Conservation (phyloP, 2,797 vertebrate genomes). For the Chromis chromis region DNA sequence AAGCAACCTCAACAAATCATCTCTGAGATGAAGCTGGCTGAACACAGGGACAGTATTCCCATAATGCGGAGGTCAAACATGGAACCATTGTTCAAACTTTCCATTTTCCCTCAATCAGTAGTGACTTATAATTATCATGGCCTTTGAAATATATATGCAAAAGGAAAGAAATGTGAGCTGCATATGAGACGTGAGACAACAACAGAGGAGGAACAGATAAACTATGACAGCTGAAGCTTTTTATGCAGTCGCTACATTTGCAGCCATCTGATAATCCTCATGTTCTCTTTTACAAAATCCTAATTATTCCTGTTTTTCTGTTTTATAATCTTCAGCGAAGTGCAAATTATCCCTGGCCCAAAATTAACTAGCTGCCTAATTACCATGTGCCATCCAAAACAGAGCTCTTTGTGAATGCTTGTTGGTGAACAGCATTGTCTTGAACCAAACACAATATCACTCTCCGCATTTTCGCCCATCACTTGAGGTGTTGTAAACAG, state of each 20-base stretch:
- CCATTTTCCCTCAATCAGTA: conserved; percentile 24
- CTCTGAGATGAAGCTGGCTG: conserved; percentile 31
- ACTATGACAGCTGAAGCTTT: neutral
- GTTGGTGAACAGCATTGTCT: conserved; percentile 23
- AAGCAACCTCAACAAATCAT: conserved; percentile 46
- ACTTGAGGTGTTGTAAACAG: conserved; percentile 30
- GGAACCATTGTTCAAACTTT: conserved; percentile 33
- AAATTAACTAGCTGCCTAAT: conserved; percentile 54
- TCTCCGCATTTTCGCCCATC: neutral
- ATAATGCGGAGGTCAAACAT: conserved; percentile 32
- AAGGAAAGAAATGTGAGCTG: neutral
- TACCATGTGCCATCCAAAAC: conserved; percentile 53
- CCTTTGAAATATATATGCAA: conserved; percentile 35
- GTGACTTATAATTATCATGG: conserved; percentile 38
- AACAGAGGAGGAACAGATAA: conserved; percentile 7
- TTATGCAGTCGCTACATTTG: neutral
- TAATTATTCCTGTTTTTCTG: neutral
- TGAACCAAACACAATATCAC: conserved; percentile 15
- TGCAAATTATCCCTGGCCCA: conserved; percentile 42
- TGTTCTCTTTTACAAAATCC: neutral
- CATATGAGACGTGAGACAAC: neutral
- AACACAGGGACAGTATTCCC: conserved; percentile 14
- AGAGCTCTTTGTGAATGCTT: conserved; percentile 40
- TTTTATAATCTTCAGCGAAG: conserved; percentile 23
- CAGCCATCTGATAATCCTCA: neutral